phyloP scores from a whole-genome alignment of 2,113 vertebrate species.

The Nematolebias whitei region DNA sequence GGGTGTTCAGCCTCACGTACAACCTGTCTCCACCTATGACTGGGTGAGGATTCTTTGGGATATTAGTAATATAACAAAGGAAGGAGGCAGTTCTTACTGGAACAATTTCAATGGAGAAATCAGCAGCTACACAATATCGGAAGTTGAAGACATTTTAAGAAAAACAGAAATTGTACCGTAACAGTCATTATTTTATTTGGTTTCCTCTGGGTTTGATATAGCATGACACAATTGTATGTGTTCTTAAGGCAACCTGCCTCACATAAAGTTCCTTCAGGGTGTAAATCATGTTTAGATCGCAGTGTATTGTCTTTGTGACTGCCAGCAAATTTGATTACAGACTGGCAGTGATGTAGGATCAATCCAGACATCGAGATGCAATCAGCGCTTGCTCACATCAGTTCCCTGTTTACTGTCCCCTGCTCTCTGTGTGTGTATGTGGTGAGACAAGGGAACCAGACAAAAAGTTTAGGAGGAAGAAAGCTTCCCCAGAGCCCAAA shows the following conservation, averaged over 20 bases:
- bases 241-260: neutral
- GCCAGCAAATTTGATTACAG: slow-evolving; percentile 28
- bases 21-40: neutral
- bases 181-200: neutral
- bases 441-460: slow-evolving; percentile 37
- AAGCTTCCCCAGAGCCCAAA: slow-evolving; percentile 35
- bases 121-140: neutral
- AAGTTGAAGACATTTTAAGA: neutral
- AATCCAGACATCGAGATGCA: slow-evolving; percentile 31
- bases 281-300: slow-evolving; percentile 8
- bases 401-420: slow-evolving; percentile 1
- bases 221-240: neutral
- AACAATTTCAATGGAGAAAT: slow-evolving; percentile 5
- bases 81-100: neutral
- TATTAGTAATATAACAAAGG: neutral
- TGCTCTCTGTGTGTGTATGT: neutral
- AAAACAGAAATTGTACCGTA: neutral
- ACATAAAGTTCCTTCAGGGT: neutral
- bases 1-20: neutral
- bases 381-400: slow-evolving; percentile 24
- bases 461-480: slow-evolving; percentile 50
- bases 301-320: slow-evolving; percentile 8
- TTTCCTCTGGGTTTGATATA: neutral
- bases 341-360: slow-evolving; percentile 19
- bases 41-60: slow-evolving; percentile 6